Percentiles rank a stretch among this genome's conserved stretches.
Conservation (phyloP, 2,113 vertebrate species). For the Hirundichthys speculiger region DNA sequence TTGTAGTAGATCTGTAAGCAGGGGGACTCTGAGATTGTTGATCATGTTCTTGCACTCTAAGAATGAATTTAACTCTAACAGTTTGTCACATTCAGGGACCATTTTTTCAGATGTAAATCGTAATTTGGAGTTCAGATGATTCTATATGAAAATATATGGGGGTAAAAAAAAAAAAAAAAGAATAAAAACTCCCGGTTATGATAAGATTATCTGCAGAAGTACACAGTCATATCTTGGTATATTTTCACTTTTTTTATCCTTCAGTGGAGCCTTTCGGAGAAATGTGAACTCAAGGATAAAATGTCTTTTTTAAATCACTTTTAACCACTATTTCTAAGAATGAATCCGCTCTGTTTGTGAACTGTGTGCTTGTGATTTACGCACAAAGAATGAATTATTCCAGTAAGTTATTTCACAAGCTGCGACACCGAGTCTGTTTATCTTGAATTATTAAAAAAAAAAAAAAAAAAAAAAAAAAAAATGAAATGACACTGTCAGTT, state of each 20-base stretch:
- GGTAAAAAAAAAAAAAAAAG: too few relatives aligned
- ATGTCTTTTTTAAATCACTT: slow-evolving; percentile 18
- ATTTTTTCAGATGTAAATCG: slow-evolving; percentile 9
- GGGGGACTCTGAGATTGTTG: slow-evolving; percentile 48
- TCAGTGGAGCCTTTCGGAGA: slow-evolving; percentile 1
- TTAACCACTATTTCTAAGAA: slow-evolving; percentile 23
- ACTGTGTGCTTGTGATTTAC: slow-evolving; percentile 41
- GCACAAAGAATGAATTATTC: slow-evolving; percentile 31
- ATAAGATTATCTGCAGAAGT: slow-evolving; percentile 11
- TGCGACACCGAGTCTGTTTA: slow-evolving; percentile 36
- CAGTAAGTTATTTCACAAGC: slow-evolving; percentile 42
- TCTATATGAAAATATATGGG: too few relatives aligned
- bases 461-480: slow-evolving; percentile 40
- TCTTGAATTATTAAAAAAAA: slow-evolving; percentile 51
- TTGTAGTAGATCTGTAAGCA: slow-evolving; percentile 40
- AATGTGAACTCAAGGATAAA: slow-evolving; percentile 7
- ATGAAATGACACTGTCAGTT: slow-evolving; percentile 42
- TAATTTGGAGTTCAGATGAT: slow-evolving; percentile 1
- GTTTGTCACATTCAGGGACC: slow-evolving; percentile 62
- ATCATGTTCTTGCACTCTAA: slow-evolving; percentile 43
- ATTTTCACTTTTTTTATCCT: slow-evolving; percentile 14
- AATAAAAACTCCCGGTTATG: neutral
- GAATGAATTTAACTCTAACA: slow-evolving; percentile 39
- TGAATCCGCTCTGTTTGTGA: slow-evolving; percentile 24
- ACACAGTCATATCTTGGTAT: slow-evolving; percentile 16